A percentile compares a stretch with the other conserved stretches of the same genome.
Evolutionary conservation across 2,113 vertebrate genomes (phyloP).

Genomic region (Struthio camelus): DNA sequence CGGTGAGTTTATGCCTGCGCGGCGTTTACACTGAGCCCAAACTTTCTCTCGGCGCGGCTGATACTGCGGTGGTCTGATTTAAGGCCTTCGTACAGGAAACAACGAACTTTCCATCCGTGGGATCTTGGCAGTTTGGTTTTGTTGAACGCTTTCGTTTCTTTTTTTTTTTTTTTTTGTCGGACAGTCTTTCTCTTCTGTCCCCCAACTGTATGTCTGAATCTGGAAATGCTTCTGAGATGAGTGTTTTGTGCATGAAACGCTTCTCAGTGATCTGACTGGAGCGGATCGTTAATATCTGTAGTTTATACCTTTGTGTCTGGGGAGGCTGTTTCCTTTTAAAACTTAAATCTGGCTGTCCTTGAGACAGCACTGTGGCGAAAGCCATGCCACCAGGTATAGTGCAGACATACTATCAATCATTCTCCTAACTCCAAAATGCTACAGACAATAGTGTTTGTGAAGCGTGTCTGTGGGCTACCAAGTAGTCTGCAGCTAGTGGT

Average conservation of each 20-base stretch:
- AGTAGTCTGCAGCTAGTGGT: background rate
- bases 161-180: too few relatives aligned
- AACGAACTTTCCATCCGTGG: background rate
- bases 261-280: background rate
- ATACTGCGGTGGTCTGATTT: background rate
- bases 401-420: background rate
- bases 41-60: background rate
- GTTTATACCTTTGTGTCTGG: background rate
- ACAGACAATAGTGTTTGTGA: background rate
- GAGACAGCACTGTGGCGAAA: background rate
- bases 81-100: background rate
- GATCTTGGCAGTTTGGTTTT: background rate
- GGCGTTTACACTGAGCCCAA: background rate
- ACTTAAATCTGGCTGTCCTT: background rate
- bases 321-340: background rate
- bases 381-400: rapidly evolving
- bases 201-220: background rate
- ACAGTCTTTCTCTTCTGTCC: background rate
- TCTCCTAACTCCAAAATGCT: background rate
- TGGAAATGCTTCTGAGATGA: background rate
- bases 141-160: background rate
- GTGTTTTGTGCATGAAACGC: background rate
- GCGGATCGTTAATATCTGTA: rapidly evolving
- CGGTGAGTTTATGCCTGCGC: background rate
- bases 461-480: too few relatives aligned